A percentile compares a stretch with the other conserved stretches of the same genome.
phyloP scores from a whole-genome alignment of 2,888 invertebrate genomes.

The Xanthorhoe designata region DNA sequence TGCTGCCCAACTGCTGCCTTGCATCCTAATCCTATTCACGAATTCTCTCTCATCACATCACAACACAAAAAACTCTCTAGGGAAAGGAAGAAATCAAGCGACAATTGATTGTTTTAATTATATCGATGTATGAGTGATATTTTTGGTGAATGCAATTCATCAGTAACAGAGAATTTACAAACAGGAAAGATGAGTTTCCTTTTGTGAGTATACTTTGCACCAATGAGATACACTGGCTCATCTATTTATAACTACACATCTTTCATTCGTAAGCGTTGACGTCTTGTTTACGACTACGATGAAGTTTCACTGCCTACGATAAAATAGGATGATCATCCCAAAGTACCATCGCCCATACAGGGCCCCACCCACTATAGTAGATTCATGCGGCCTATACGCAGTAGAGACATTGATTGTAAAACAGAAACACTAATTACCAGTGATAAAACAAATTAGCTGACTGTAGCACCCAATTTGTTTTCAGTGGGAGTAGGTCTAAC shows the following conservation, averaged over 20 bases:
- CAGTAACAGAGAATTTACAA: conserved; percentile 48
- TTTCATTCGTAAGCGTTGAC: conserved; percentile 60
- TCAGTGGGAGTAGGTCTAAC: conserved; percentile 95
- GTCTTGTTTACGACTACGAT: conserved; percentile 71
- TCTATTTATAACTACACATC: conserved; percentile 72
- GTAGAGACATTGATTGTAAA: not conserved
- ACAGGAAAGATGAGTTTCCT: conserved; percentile 86
- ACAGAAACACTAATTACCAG: not conserved
- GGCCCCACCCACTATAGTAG: conserved; percentile 23
- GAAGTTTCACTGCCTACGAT: conserved; percentile 47
- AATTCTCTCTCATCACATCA: not conserved
- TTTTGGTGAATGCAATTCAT: conserved; percentile 50
- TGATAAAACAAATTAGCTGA: not conserved
- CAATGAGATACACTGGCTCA: conserved; percentile 39
- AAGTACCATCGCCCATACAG: conserved; percentile 14
- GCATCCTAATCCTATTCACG: too few species aligned
- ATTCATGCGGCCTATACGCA: not conserved
- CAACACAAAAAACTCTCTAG: not conserved
- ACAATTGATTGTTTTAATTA: conserved; percentile 50
- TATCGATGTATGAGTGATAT: conserved; percentile 70
- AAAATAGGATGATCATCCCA: conserved; percentile 39
- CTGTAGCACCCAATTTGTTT: conserved; percentile 36
- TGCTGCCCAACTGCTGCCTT: too few species aligned
- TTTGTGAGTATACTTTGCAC: conserved; percentile 81
- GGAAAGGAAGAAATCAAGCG: conserved; percentile 38